These are phyloP conservation scores for Sebastes wilsoni DNA, from an alignment of 2,797 vertebrate genomes.

Conservation along the genomic window DNA sequence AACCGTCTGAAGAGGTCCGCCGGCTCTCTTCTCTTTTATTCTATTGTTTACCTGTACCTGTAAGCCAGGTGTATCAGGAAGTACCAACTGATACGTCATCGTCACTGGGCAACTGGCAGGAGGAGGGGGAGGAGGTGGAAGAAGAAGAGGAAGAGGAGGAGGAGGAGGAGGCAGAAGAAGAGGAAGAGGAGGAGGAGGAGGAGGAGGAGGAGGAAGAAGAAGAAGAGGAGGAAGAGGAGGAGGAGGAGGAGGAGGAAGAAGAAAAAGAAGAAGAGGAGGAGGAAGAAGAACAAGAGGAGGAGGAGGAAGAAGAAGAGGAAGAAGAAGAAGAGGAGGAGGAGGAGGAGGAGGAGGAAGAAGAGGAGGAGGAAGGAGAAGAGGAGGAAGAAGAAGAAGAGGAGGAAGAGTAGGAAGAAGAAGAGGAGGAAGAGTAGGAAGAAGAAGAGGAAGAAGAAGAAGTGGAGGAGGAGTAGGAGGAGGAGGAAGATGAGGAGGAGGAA, in stretches of 20 bases:
- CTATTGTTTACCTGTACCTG: too few relatives aligned
- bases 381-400: accelerated
- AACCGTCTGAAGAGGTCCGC: too few relatives aligned
- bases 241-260: accelerated
- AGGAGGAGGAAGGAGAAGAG: accelerated
- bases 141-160: too few relatives aligned
- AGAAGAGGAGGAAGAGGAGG: accelerated
- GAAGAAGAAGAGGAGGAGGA: accelerated
- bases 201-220: too few relatives aligned
- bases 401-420: accelerated
- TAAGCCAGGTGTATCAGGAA: too few relatives aligned
- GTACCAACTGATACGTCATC: too few relatives aligned
- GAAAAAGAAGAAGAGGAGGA: accelerated
- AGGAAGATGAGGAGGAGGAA: accelerated
- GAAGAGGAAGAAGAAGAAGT: accelerated
- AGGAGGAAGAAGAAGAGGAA: accelerated
- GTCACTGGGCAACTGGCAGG: too few relatives aligned
- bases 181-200: too few relatives aligned
- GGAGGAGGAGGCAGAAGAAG: too few relatives aligned
- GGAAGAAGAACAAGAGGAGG: accelerated
- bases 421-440: accelerated
- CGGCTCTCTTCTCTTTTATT: too few relatives aligned
- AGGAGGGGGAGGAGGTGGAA: accelerated
- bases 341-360: accelerated
- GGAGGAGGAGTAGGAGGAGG: accelerated